phyloP scores from a whole-genome alignment of 2,113 vertebrate genomes.

The pig (Sus scrofa) region DNA sequence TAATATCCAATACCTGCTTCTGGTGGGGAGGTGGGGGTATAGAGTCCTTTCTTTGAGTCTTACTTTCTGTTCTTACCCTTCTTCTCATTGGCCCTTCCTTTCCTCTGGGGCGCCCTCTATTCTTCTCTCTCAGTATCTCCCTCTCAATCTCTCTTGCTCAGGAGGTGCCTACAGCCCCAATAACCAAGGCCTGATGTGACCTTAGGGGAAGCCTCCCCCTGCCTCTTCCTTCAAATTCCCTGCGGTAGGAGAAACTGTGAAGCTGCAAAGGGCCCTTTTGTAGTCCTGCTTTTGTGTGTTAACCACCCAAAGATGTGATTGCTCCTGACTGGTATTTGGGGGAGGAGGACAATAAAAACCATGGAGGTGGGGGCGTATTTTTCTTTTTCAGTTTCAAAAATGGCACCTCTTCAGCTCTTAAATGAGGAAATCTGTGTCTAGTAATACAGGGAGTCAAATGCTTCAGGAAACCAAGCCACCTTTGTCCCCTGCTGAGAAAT shows the following conservation, averaged over 20 bases:
- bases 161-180: not conserved
- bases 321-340: not conserved
- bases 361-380: not conserved
- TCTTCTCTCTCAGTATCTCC: not conserved
- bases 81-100: not conserved
- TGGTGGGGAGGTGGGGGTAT: not conserved
- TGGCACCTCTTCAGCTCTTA: slow-evolving; percentile 24
- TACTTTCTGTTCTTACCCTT: not conserved
- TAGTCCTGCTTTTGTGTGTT: not conserved
- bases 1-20: not conserved
- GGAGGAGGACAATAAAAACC: not conserved
- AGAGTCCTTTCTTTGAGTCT: not conserved
- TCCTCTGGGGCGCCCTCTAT: not conserved
- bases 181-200: not conserved
- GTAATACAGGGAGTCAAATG: slow-evolving; percentile 28
- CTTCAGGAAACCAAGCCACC: slow-evolving; percentile 31
- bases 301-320: slow-evolving; percentile 40
- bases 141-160: not conserved
- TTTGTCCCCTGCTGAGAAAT: slow-evolving; percentile 60
- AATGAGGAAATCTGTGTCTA: slow-evolving; percentile 43
- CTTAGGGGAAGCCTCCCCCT: not conserved
- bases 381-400: slow-evolving; percentile 55
- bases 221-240: not conserved
- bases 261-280: not conserved
- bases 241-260: not conserved